Evolutionary conservation across 2,888 invertebrate species (phyloP).

Genomic region (Melipona bicolor): DNA sequence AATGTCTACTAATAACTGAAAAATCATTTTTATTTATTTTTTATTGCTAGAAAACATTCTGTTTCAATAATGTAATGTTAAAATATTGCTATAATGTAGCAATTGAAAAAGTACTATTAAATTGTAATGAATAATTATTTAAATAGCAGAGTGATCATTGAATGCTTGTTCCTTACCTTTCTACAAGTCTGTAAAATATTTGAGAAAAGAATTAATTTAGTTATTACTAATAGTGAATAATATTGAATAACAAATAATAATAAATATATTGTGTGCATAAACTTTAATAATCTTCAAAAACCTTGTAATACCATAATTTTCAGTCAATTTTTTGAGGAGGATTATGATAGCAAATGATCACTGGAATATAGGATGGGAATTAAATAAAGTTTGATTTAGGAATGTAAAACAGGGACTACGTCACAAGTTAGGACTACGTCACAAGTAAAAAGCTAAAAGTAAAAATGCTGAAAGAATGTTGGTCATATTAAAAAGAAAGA

Average conservation of each 20-base stretch:
- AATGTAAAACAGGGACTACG: not conserved
- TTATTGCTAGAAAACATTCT: too few species aligned
- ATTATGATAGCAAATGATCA: not conserved
- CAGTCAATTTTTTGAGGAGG: not conserved
- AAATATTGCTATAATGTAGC: too few species aligned
- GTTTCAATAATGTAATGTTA: too few species aligned
- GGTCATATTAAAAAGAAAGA: conserved; percentile 15
- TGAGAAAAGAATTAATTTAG: not conserved
- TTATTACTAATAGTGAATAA: too few species aligned
- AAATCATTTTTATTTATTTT: too few species aligned
- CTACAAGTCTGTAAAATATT: not conserved
- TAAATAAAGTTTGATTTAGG: not conserved
- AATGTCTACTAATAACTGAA: too few species aligned
- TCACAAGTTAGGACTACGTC: not conserved
- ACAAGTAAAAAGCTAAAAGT: not conserved
- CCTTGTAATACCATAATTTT: not conserved
- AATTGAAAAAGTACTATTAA: not conserved
- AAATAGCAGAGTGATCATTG: not conserved
- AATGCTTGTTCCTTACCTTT: conserved; percentile 43
- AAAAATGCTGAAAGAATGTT: not conserved
- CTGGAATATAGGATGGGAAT: not conserved
- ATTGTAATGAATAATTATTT: not conserved
- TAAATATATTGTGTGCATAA: too few species aligned
- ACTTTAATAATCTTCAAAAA: not conserved
- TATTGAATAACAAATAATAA: too few species aligned